These are phyloP conservation scores for Brachionus sp. DNA, from an alignment of 1,140 invertebrate species.

Conservation along the genomic window DNA sequence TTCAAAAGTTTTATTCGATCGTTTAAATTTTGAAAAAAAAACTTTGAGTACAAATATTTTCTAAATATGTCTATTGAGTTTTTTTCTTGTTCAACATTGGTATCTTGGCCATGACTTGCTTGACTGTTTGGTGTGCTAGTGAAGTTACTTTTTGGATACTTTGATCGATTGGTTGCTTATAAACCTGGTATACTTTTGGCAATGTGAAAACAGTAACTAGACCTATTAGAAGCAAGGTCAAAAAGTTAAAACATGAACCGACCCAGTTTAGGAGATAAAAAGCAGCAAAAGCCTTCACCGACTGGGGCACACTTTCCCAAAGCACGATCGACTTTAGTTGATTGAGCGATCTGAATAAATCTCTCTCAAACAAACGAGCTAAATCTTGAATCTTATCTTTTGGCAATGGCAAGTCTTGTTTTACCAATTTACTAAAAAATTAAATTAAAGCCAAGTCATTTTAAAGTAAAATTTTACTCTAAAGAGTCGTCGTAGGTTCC, in stretches of 20 bases:
- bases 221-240: slow-evolving; percentile 31
- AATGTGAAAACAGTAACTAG: slow-evolving; percentile 81
- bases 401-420: slow-evolving; percentile 76
- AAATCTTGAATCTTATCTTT: slow-evolving; percentile 81
- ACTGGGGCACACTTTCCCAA: slow-evolving; percentile 91
- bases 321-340: slow-evolving; percentile 87
- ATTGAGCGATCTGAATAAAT: slow-evolving; percentile 72
- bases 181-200: slow-evolving; percentile 95
- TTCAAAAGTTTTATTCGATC: slow-evolving; percentile 9
- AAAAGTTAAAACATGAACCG: slow-evolving; percentile 3
- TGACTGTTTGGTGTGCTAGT: background rate
- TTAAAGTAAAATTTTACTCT: slow-evolving; percentile 67
- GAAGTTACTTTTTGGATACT: slow-evolving; percentile 7
- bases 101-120: slow-evolving; percentile 18
- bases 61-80: slow-evolving; percentile 15
- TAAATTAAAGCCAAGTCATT: background rate
- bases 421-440: slow-evolving; percentile 69
- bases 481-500: slow-evolving; percentile 96
- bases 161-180: slow-evolving; percentile 66
- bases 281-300: slow-evolving; percentile 56
- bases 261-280: background rate
- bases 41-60: background rate
- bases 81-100: slow-evolving; percentile 45
- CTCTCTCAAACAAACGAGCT: slow-evolving; percentile 74
- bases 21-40: background rate